phyloP scores from a whole-genome alignment of 2,113 vertebrate species.

The Illadopsis cleaveri region DNA sequence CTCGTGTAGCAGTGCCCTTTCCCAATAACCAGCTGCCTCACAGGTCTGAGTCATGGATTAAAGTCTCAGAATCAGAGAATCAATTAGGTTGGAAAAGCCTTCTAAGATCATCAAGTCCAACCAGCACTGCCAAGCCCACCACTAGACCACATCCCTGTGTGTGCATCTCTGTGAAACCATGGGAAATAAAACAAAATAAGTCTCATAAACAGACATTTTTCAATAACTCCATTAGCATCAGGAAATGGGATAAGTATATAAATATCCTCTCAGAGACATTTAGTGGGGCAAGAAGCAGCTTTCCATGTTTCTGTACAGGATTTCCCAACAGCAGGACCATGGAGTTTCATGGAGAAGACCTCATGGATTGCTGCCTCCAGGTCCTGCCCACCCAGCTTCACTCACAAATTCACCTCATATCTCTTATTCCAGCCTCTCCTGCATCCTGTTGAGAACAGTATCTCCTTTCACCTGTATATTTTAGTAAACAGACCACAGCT shows the following conservation, averaged over 20 bases:
- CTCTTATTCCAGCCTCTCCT: neutral
- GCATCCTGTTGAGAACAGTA: neutral
- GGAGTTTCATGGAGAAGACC: neutral
- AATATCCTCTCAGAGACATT: neutral
- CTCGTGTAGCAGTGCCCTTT: neutral
- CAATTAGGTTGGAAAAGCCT: neutral
- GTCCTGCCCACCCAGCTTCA: neutral
- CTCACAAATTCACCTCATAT: neutral
- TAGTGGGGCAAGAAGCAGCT: neutral
- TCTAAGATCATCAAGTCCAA: neutral
- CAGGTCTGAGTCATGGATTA: neutral
- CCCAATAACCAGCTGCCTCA: neutral
- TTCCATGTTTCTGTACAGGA: neutral
- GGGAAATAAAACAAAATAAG: neutral
- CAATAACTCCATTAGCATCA: neutral
- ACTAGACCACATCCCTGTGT: rapidly evolving
- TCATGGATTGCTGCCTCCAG: neutral
- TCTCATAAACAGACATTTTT: neutral
- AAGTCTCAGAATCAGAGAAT: neutral
- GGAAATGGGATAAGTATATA: neutral
- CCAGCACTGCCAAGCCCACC: neutral
- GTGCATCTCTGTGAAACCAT: neutral
- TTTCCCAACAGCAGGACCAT: neutral
- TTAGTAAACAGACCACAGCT: neutral
- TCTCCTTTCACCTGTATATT: neutral